Conservation (phyloP, 2,888 invertebrate genomes). For the Dynastes grantii region DNA sequence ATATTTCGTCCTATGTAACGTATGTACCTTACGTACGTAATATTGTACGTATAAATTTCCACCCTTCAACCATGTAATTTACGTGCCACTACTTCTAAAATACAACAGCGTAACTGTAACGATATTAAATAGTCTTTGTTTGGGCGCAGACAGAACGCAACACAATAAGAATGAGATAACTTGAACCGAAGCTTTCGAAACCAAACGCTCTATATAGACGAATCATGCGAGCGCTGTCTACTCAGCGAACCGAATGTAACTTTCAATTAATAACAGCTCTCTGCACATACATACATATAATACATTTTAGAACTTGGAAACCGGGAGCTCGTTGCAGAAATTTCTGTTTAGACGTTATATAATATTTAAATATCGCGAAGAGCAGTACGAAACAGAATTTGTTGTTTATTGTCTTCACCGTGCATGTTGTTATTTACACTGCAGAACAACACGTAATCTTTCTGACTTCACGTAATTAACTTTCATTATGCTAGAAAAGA, state of each 20-base stretch:
- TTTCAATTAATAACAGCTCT: not conserved
- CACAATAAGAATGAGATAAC: not conserved
- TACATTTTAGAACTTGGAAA: not conserved
- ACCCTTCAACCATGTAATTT: no score
- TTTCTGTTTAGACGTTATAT: not conserved
- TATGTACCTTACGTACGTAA: no score
- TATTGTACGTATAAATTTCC: no score
- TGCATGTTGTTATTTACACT: not conserved
- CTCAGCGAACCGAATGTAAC: not conserved
- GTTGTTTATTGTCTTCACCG: not conserved
- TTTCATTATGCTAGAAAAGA: no score
- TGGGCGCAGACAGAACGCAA: not conserved
- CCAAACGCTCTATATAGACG: not conserved
- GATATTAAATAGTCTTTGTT: constrained; percentile 2
- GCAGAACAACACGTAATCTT: not conserved
- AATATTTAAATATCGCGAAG: not conserved
- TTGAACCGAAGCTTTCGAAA: not conserved
- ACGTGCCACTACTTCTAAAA: no score
- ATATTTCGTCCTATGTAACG: no score
- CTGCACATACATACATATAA: not conserved
- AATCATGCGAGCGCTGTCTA: not conserved
- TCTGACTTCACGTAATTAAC: no score
- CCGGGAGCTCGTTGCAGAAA: not conserved
- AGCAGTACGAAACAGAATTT: not conserved
- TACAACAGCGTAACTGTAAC: not conserved